Percentiles rank a stretch among this genome's conserved stretches.
These are phyloP conservation scores for Pogonophryne albipinna DNA, from an alignment of 2,797 vertebrate species.

Conservation along the genomic window DNA sequence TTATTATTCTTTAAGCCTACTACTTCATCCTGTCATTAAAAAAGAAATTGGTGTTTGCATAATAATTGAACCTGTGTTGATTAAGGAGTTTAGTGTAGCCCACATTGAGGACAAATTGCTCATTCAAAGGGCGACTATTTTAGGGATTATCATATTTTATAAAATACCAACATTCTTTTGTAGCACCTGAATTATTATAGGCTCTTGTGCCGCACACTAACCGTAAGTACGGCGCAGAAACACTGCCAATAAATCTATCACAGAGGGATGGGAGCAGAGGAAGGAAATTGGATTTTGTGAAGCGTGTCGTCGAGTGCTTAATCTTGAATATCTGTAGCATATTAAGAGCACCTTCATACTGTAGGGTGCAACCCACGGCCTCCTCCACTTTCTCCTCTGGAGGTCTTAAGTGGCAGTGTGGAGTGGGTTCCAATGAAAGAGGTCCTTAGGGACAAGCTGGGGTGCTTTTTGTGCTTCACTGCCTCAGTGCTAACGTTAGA, in stretches of 20 bases:
- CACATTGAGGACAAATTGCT: constrained; percentile 32
- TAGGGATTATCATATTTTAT: constrained; percentile 66
- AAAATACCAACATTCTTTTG: constrained; percentile 58
- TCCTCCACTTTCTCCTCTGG: constrained; percentile 48
- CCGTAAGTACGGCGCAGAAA: constrained; percentile 67
- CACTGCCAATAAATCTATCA: constrained; percentile 79
- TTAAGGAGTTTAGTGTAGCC: constrained; percentile 16
- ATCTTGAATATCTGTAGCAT: constrained; percentile 85
- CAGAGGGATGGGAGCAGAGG: constrained; percentile 62
- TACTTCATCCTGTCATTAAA: constrained; percentile 30
- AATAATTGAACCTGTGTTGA: constrained; percentile 21
- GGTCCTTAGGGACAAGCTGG: constrained; percentile 45
- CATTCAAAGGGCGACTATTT: not conserved
- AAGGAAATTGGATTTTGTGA: constrained; percentile 87
- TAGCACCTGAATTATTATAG: constrained; percentile 54
- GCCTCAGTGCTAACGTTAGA: constrained; percentile 41
- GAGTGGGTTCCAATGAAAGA: constrained; percentile 55
- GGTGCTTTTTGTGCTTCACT: constrained; percentile 48
- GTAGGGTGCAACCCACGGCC: constrained; percentile 40
- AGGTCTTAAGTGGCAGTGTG: constrained; percentile 61
- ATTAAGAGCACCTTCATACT: constrained; percentile 76
- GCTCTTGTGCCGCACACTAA: constrained; percentile 51
- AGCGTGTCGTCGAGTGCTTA: constrained; percentile 82
- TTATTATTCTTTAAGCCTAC: not conserved
- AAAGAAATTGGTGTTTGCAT: constrained; percentile 24